Evolutionary conservation across 2,113 vertebrate species (phyloP), one percentile per base, ranked within the genome.

Genomic region (Mormoops blainvillei): DNA sequence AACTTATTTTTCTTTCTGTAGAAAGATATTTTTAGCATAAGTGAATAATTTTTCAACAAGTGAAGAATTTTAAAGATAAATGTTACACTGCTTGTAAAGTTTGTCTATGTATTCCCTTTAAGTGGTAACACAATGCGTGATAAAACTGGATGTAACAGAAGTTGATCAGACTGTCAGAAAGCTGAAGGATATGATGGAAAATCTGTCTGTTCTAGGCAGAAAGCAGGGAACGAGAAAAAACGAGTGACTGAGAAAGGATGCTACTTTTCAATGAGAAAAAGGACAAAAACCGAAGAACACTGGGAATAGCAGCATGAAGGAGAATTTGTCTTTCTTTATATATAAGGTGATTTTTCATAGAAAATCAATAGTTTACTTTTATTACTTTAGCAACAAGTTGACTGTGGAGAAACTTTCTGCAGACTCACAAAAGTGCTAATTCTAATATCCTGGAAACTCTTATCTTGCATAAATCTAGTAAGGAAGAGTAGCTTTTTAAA

Each of bases 1-100:
- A 94, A 78, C 28, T 28, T 80, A 91, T 88, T 84, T 94, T 84
- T 70, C 52, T 41, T 85, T 92, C 31, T 61, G 8, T 73, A 52
- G 56, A 68, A 85, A 89, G 31, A 76, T 81, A 92, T 86, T 89
- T 92, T 94, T 89, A 76, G 41, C 24, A 61, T 89, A 80, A 84
- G 20, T 41, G 20, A 54, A 86, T 81, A 94, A 63, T 74, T 92
- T 92, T 94, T 89, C 48, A 92, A n/a, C 36, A 94, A 90, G 58
- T 43, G 28, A 94, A 36, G 24, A 61, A 70, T 28, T 89, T 48
- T 82, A 76, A 82, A 58, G 71, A 85, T 89, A 73, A 90, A 86
- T 82, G 36, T 50, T 92, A 63, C 20, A 77, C 36, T 92, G 33
- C 67, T 76, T 71, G 58, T 88, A 33, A 86, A 89, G 11, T 74